These are phyloP conservation scores for Deilephila elpenor DNA, from an alignment of 2,888 invertebrate genomes.

Conservation along the genomic window DNA sequence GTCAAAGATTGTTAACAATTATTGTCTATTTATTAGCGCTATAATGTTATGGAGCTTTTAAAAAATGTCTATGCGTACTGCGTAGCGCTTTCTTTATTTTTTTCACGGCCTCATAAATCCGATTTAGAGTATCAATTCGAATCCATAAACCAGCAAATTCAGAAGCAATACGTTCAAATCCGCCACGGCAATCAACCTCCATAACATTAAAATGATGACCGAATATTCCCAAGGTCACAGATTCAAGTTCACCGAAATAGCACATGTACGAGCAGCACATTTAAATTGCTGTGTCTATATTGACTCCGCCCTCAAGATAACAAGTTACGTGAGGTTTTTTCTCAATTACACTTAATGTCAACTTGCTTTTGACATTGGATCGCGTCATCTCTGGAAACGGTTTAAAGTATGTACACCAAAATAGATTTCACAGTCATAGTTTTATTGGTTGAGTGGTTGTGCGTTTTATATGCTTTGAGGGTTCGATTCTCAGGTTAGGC, in stretches of 20 bases:
- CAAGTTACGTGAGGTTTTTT: conserved; percentile 11
- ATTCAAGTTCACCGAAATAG: conserved; percentile 35
- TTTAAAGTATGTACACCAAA: too few relatives aligned
- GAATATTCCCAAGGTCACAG: conserved; percentile 40
- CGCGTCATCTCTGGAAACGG: conserved; percentile 11
- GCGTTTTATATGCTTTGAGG: too few relatives aligned
- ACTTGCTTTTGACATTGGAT: conserved; percentile 18
- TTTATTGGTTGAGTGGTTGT: not conserved
- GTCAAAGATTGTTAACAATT: too few relatives aligned
- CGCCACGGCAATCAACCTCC: conserved; percentile 15
- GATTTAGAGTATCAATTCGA: not conserved
- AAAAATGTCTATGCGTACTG: too few relatives aligned
- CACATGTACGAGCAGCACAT: conserved; percentile 27
- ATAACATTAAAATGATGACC: conserved; percentile 29
- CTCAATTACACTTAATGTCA: not conserved
- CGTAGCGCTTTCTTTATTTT: too few relatives aligned
- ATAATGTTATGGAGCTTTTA: too few relatives aligned
- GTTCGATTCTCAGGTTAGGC: too few relatives aligned
- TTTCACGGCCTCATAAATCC: not conserved
- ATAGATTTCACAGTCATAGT: not conserved
- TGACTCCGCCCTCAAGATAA: conserved; percentile 18
- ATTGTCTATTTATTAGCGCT: too few relatives aligned
- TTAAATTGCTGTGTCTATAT: conserved; percentile 25
- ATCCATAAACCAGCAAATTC: too few relatives aligned
- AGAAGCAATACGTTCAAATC: not conserved